Base-by-base conservation (phyloP, 2,113 vertebrate genomes). In the Rhadina sibilatrix region DNA sequence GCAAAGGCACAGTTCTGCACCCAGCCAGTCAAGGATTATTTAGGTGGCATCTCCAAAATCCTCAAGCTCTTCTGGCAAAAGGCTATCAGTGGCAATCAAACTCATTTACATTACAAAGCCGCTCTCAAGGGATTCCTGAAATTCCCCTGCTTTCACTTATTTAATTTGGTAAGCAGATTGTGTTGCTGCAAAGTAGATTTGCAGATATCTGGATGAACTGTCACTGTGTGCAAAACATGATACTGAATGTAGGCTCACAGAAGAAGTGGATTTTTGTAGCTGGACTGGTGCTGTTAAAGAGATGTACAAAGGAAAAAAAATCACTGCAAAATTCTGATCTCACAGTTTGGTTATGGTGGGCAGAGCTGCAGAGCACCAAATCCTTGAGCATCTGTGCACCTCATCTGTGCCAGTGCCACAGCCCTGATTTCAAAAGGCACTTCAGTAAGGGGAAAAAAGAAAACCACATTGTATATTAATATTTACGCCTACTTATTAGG, bases 101-200 rank as follows among this genome's bases (percentile, higher is more conserved):
- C 16, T 64, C 16, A 69, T 78, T 90, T 82, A 56, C 61, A 28
- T 76, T 40, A 82, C 75, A 93, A 95, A 94, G 74, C 92, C 31
- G 52, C 53, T 93, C 66, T 87, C 28, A 52, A 54, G 53, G 80
- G 78, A 93, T 93, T 94, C 85, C 47, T 3, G 4, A 90, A 95
- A 93, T 95, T 71, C 70, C 25, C 49, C 19, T 40, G 47, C 81
- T 90, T 95, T 75, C 56, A 75, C 16, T 91, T 87, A 87, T 54
- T 94, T 88, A 88, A 87, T 94, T 92, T 83, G 60, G 33, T 83
- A 90, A 90, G 47, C 68, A 95, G 89, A 92, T 86, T 90, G 72
- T 46, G 56, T 78, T 90, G 37, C 82, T 86, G 53, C 52, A 87
- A 52, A 35, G 71, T 50, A 56, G 68, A 70, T 84, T 87, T 90